A percentile compares a stretch with the other conserved stretches of the same genome.
These are phyloP conservation scores for Harpagoxenus sublaevis DNA, from an alignment of 2,888 invertebrate genomes.

Conservation along the genomic window DNA sequence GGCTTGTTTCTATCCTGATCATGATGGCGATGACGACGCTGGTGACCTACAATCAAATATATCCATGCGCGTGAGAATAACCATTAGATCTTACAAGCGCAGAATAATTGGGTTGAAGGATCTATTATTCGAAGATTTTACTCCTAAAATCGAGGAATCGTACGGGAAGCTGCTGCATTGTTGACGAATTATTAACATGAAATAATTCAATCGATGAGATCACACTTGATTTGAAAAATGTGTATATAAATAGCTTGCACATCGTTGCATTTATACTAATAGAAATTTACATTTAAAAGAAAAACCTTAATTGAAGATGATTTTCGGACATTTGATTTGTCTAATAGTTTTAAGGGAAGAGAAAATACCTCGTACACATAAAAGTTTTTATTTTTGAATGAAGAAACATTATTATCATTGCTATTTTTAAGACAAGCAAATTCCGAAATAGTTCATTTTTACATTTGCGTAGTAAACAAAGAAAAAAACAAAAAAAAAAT, in stretches of 20 bases:
- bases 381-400: not conserved
- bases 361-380: not conserved
- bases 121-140: slow-evolving; percentile 23
- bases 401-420: not conserved
- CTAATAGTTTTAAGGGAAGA: not conserved
- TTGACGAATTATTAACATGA: not conserved
- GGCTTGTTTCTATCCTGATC: slow-evolving; percentile 89
- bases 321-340: not conserved
- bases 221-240: not conserved
- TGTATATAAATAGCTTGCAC: not conserved
- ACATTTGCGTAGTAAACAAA: not conserved
- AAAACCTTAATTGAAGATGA: not conserved
- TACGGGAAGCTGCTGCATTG: not conserved
- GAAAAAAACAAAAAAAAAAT: not conserved
- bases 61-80: slow-evolving; percentile 38
- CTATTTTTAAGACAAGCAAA: not conserved
- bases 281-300: not conserved
- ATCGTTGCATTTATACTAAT: not conserved
- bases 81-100: slow-evolving; percentile 83
- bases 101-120: not conserved
- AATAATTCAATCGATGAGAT: not conserved
- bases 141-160: not conserved
- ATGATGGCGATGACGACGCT: not conserved
- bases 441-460: not conserved
- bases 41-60: slow-evolving; percentile 48